Percentiles rank a stretch among this genome's conserved stretches.
Evolutionary conservation across 2,888 invertebrate species (phyloP).

Genomic region (Limnephilus lunatus): DNA sequence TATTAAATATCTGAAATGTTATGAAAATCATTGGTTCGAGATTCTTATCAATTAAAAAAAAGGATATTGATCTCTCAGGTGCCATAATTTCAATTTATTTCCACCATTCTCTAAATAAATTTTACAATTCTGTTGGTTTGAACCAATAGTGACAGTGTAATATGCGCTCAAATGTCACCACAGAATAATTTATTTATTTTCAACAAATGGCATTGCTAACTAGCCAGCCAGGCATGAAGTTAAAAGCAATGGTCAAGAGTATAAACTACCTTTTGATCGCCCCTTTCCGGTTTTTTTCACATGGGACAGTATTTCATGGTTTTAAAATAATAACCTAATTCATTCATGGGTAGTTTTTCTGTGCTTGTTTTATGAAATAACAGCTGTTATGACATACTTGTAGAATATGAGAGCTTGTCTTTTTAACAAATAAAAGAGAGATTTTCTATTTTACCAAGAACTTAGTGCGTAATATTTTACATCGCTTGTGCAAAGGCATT

Average conservation of each 20-base stretch:
- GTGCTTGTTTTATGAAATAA: background rate
- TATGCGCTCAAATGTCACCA: background rate
- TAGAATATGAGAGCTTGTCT: background rate
- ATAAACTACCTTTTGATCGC: background rate
- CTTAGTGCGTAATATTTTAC: background rate
- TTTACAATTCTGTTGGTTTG: background rate
- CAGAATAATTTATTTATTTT: background rate
- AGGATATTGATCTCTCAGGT: background rate
- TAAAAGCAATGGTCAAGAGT: slow-evolving; percentile 4
- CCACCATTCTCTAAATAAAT: background rate
- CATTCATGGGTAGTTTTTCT: background rate
- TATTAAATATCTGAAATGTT: background rate
- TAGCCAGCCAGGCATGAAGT: background rate
- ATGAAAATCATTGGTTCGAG: background rate
- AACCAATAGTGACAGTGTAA: background rate
- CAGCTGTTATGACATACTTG: background rate
- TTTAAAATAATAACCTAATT: background rate
- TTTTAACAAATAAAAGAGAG: no score
- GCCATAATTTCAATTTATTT: background rate
- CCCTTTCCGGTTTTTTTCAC: background rate
- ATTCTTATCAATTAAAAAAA: background rate
- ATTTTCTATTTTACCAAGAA: background rate
- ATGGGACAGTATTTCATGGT: background rate
- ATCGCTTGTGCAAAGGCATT: background rate
- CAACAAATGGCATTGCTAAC: background rate